Conservation (phyloP, 2,797 vertebrate genomes). For the Nasua narica region DNA sequence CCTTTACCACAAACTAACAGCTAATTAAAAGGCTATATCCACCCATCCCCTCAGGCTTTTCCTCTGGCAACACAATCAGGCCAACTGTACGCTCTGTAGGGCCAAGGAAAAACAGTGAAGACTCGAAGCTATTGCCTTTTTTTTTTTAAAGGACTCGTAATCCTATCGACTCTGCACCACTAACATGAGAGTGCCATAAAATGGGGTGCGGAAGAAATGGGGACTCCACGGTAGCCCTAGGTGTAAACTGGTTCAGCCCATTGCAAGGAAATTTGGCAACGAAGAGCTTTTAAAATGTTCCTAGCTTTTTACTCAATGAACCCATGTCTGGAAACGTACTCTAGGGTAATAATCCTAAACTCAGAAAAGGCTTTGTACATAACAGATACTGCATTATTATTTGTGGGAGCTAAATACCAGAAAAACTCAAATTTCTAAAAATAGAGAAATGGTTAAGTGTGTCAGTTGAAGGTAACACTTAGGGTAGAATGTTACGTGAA, state of each 20-base stretch:
- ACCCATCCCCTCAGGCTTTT: not conserved
- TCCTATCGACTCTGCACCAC: not conserved
- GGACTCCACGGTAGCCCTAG: accelerated
- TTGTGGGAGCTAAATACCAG: not conserved
- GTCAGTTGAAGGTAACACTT: not conserved
- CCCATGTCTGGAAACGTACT: not conserved
- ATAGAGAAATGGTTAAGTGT: not conserved
- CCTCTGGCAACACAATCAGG: not conserved
- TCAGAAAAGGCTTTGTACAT: not conserved
- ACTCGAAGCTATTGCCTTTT: not conserved
- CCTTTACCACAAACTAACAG: conserved; percentile 38
- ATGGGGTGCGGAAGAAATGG: not conserved
- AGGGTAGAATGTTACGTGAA: not conserved
- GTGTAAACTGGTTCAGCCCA: not conserved
- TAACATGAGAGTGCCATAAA: not conserved
- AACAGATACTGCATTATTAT: not conserved
- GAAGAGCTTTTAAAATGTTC: not conserved
- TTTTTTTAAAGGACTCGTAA: not conserved
- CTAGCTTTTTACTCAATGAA: not conserved
- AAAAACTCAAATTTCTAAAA: not conserved
- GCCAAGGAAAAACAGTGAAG: not conserved
- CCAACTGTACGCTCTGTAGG: not conserved
- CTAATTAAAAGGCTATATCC: conserved; percentile 21
- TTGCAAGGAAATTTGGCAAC: not conserved
- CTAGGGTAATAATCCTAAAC: not conserved